These are phyloP conservation scores for Ips typographus DNA, from an alignment of 1,140 invertebrate species.

Conservation along the genomic window DNA sequence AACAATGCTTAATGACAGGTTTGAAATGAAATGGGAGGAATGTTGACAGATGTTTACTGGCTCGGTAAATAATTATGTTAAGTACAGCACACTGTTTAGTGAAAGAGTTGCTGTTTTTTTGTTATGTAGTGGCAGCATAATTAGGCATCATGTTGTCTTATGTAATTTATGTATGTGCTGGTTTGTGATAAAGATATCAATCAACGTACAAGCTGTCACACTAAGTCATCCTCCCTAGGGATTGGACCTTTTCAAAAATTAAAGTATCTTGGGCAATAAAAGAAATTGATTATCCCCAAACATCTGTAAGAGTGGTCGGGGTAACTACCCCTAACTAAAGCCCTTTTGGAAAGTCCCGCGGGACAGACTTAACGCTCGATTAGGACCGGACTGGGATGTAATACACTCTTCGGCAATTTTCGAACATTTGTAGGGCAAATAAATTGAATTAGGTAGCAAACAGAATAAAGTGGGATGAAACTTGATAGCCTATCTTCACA, in stretches of 20 bases:
- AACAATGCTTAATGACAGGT: slow-evolving; percentile 35
- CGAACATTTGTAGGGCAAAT: slow-evolving; percentile 45
- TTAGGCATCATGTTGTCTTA: no score
- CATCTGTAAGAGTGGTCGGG: slow-evolving; percentile 43
- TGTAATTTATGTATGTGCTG: no score
- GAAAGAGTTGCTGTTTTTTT: no score
- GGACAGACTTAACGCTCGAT: slow-evolving; percentile 47
- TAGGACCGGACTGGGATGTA: slow-evolving; percentile 47
- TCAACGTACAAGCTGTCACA: background rate
- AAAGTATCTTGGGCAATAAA: slow-evolving; percentile 36
- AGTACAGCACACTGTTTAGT: no score
- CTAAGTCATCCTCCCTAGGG: slow-evolving; percentile 4
- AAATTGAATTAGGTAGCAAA: slow-evolving; percentile 45
- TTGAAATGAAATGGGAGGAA: slow-evolving; percentile 32
- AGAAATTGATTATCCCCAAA: slow-evolving; percentile 40
- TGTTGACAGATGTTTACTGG: slow-evolving; percentile 39
- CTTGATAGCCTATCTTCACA: slow-evolving; percentile 2
- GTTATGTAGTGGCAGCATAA: no score
- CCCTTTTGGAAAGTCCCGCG: slow-evolving; percentile 29
- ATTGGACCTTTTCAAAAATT: slow-evolving; percentile 35
- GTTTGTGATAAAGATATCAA: background rate
- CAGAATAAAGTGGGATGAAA: slow-evolving; percentile 35
- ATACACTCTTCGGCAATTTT: slow-evolving; percentile 49
- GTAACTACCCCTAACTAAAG: slow-evolving; percentile 41
- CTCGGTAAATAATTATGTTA: slow-evolving; percentile 15